These are phyloP conservation scores for Nematolebias whitei DNA, from an alignment of 2,113 vertebrate species.

Conservation along the genomic window DNA sequence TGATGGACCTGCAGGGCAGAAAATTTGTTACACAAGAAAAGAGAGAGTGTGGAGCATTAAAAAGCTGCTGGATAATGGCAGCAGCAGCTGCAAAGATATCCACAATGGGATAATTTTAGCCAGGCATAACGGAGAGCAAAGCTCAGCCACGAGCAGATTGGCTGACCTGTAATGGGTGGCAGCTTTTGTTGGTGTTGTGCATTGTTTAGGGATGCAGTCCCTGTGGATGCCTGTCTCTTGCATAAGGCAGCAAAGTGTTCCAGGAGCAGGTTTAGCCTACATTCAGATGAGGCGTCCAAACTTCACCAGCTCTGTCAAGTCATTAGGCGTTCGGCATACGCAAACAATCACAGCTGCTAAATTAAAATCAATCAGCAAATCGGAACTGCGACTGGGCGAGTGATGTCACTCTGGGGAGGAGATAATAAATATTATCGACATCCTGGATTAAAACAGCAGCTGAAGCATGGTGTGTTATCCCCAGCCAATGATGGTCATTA, in stretches of 20 bases:
- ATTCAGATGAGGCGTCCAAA: constrained; percentile 29
- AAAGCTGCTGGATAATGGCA: constrained; percentile 52
- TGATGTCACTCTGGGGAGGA: constrained; percentile 13
- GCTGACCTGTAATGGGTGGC: constrained; percentile 45
- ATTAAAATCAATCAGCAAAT: constrained; percentile 44
- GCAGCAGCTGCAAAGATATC: constrained; percentile 45
- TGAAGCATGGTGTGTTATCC: constrained; percentile 18
- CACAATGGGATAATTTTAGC: constrained; percentile 70
- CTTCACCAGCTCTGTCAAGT: constrained; percentile 13
- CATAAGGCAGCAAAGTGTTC: constrained; percentile 44
- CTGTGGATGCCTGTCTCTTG: constrained; percentile 28
- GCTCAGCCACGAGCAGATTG: constrained; percentile 46
- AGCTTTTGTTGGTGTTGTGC: constrained; percentile 40
- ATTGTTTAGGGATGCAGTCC: constrained; percentile 52
- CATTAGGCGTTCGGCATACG: constrained; percentile 24
- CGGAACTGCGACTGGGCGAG: constrained; percentile 14
- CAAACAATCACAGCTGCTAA: constrained; percentile 16
- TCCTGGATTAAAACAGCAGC: constrained; percentile 26
- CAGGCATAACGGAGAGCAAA: constrained; percentile 56
- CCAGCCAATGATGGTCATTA: constrained; percentile 42
- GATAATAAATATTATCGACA: constrained; percentile 44
- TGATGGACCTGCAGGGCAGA: constrained; percentile 22
- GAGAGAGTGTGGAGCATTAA: constrained; percentile 38
- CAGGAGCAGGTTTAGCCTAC: constrained; percentile 44
- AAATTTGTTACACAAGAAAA: constrained; percentile 34